Conservation (phyloP, 2,797 vertebrate species). For the Hirundo rustica region DNA sequence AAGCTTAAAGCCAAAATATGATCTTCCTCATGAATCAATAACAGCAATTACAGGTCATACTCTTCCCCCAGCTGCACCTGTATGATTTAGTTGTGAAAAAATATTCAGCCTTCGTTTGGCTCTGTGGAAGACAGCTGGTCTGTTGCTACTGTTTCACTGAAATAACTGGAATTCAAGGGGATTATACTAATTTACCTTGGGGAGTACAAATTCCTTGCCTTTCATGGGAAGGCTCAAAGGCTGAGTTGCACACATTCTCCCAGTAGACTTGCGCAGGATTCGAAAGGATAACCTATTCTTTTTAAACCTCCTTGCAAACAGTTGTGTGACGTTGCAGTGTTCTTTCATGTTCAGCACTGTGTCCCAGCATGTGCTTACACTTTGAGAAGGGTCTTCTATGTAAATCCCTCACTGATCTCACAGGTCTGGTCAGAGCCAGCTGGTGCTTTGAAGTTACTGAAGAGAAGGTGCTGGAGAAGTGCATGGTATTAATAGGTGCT, state of each 20-base stretch:
- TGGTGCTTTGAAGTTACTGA: background rate
- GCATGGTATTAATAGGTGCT: background rate
- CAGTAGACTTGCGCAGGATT: background rate
- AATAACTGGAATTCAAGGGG: background rate
- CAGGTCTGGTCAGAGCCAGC: background rate
- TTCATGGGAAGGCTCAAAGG: background rate
- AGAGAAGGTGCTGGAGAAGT: background rate
- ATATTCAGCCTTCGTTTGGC: background rate
- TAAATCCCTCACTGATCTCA: background rate
- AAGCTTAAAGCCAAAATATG: slow-evolving; percentile 7
- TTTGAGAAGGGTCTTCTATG: background rate
- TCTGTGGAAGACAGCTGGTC: background rate
- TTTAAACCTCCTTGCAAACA: background rate
- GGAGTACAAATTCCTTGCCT: background rate
- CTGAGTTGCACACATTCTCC: background rate
- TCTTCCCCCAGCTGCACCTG: background rate
- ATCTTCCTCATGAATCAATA: slow-evolving; percentile 38
- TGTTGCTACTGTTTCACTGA: background rate
- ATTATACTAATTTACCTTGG: background rate
- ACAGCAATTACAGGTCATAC: background rate
- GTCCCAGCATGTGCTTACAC: background rate
- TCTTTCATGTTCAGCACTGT: background rate
- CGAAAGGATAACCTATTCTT: background rate
- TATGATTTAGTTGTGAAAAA: background rate
- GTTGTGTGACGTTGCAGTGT: accelerated